A percentile compares a stretch with the other conserved stretches of the same genome.
phyloP scores from a whole-genome alignment of 92 coral and sea anemone genomes.

The Siderastrea siderea region DNA sequence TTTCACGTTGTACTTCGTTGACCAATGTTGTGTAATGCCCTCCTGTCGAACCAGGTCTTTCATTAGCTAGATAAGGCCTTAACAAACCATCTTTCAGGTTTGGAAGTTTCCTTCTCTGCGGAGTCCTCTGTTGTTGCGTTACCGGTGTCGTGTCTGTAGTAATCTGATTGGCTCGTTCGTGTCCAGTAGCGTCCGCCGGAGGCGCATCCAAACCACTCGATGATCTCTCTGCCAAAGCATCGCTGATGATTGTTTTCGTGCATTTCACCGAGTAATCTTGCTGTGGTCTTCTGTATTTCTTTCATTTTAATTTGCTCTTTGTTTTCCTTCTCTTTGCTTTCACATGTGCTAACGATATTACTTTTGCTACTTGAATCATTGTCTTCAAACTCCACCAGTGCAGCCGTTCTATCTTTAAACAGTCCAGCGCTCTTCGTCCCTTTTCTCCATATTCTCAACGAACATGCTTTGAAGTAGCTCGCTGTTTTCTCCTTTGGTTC shows the following conservation, averaged over 20 bases:
- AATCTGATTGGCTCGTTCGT: background rate
- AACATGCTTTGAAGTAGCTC: background rate
- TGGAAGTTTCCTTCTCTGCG: background rate
- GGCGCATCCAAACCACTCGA: background rate
- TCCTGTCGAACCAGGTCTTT: no score
- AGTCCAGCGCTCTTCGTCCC: constrained; percentile 3
- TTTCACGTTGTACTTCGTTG: constrained; percentile 4
- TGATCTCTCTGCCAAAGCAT: background rate
- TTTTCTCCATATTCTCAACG: constrained; percentile 8
- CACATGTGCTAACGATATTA: background rate
- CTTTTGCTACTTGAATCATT: background rate
- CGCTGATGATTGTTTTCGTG: background rate
- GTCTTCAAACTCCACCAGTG: background rate
- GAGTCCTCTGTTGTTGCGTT: background rate
- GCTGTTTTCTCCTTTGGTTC: background rate
- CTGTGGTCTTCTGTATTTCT: background rate
- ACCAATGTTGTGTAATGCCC: background rate
- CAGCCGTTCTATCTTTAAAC: background rate
- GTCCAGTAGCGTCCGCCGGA: background rate
- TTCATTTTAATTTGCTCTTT: background rate
- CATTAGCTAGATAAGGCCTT: background rate
- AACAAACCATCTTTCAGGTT: background rate
- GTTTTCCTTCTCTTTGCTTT: background rate
- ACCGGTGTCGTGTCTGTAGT: background rate
- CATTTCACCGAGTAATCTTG: background rate